Evolutionary conservation across 2,888 invertebrate genomes (phyloP).

Genomic region (Ferrisia virgata): DNA sequence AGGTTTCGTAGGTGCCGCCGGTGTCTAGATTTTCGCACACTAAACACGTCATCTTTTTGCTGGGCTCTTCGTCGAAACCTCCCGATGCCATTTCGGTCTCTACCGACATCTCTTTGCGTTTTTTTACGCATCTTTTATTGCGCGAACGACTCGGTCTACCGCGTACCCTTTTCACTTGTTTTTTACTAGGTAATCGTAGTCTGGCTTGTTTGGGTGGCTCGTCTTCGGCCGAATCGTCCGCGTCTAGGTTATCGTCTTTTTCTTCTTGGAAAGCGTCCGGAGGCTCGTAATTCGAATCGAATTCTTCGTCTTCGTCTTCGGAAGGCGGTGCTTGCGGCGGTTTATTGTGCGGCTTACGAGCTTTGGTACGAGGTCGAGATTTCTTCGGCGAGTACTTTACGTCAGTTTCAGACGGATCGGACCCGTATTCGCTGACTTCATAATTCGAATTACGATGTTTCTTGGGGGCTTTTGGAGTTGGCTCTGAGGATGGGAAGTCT

Average conservation of each 20-base stretch:
- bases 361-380: not conserved
- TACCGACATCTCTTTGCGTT: slow-evolving; percentile 35
- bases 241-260: not conserved
- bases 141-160: not conserved
- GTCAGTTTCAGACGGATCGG: not conserved
- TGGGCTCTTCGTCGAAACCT: slow-evolving; percentile 38
- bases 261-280: not conserved
- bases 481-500: not conserved
- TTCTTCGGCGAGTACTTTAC: not conserved
- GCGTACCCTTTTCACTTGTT: not conserved
- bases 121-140: slow-evolving; percentile 32
- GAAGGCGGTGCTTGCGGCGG: not conserved
- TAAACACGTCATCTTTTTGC: slow-evolving; percentile 56
- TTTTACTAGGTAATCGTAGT: not conserved
- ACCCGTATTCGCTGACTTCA: not conserved
- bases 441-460: slow-evolving; percentile 22
- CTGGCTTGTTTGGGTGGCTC: slow-evolving; percentile 7
- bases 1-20: slow-evolving; percentile 74
- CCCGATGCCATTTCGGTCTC: not conserved
- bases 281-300: slow-evolving; percentile 25
- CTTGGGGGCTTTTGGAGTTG: not conserved
- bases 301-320: slow-evolving; percentile 37
- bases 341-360: not conserved
- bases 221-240: slow-evolving; percentile 6
- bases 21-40: slow-evolving; percentile 72